These are phyloP conservation scores for Maniola hyperantus DNA, from an alignment of 2,888 invertebrate genomes.

Conservation along the genomic window DNA sequence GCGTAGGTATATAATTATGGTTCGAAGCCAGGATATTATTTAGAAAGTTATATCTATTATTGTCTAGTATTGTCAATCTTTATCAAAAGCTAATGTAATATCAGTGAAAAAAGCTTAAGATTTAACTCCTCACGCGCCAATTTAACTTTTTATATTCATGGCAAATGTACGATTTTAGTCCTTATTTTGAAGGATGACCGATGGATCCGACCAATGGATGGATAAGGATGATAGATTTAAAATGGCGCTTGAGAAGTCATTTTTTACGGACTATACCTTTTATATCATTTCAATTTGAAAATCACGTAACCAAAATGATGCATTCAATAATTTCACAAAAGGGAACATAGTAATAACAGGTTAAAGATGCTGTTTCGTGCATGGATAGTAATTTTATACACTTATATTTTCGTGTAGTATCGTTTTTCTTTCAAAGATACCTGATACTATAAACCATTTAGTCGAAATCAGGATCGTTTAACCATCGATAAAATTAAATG, in stretches of 20 bases:
- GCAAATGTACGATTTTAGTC: too few species aligned
- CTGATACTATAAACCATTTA: constrained; percentile 24
- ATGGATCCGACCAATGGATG: too few species aligned
- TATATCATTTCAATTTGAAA: not conserved
- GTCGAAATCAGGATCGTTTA: constrained; percentile 5
- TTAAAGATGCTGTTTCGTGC: constrained; percentile 23
- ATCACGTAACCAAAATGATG: constrained; percentile 15
- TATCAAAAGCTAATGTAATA: not conserved
- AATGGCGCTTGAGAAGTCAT: too few species aligned
- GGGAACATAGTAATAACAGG: constrained; percentile 22
- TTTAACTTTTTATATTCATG: too few species aligned
- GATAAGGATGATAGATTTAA: too few species aligned
- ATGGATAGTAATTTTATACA: constrained; percentile 30
- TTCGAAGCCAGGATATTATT: too few species aligned
- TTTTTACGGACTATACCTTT: too few species aligned
- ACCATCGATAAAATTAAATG: not conserved
- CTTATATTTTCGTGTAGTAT: constrained; percentile 24
- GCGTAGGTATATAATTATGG: too few species aligned
- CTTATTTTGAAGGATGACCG: too few species aligned
- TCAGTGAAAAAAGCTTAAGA: not conserved
- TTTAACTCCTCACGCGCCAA: too few species aligned
- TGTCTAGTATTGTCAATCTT: too few species aligned
- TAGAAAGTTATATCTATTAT: too few species aligned
- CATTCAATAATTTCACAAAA: constrained; percentile 18
- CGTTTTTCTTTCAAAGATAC: constrained; percentile 27